phyloP scores from a whole-genome alignment of 2,888 invertebrate genomes.

The Diarsia dahlii region DNA sequence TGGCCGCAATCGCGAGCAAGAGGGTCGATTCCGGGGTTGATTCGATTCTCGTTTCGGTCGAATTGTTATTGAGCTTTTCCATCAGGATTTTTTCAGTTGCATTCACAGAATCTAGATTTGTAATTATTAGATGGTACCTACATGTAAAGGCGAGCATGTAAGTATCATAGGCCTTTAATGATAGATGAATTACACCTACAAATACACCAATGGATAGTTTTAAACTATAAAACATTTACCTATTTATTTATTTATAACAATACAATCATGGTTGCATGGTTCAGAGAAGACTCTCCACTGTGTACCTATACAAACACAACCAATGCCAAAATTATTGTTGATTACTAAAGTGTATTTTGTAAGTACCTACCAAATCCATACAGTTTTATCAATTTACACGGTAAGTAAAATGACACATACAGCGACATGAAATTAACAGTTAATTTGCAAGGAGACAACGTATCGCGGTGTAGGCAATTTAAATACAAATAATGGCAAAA shows the following conservation, averaged over 20 bases:
- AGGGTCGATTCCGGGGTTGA: no score
- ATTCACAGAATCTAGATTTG: no score
- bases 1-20: no score
- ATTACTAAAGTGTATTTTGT: no score
- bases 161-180: neutral
- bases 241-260: neutral
- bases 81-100: no score
- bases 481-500: constrained; percentile 85
- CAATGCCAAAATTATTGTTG: neutral
- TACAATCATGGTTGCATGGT: neutral
- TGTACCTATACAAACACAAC: neutral
- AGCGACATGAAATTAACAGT: constrained; percentile 54
- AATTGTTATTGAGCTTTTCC: no score
- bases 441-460: constrained; percentile 64
- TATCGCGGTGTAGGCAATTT: constrained; percentile 70
- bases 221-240: neutral
- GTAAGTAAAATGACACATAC: constrained; percentile 5
- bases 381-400: neutral
- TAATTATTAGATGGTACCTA: no score
- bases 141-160: no score
- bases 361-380: neutral
- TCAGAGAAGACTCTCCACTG: neutral
- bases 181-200: neutral
- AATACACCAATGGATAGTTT: neutral
- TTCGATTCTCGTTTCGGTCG: no score